phyloP scores from a whole-genome alignment of 2,113 vertebrate species.

The Hippocampus mohnikei region DNA sequence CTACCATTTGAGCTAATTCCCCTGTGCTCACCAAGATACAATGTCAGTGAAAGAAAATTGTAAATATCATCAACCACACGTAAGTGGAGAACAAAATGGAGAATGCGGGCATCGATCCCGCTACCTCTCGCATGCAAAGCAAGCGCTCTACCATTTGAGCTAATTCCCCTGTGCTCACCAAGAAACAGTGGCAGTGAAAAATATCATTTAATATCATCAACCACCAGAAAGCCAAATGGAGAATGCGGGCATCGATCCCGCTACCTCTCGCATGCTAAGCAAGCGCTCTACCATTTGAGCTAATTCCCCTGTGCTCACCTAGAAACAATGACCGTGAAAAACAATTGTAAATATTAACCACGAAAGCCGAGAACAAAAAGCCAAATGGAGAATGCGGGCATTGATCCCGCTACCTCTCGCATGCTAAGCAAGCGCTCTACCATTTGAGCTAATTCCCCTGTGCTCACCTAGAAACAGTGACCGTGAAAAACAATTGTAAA shows the following conservation, averaged over 20 bases:
- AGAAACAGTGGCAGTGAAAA: no score
- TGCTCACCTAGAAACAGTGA: no score
- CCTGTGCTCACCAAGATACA: conserved; percentile 18
- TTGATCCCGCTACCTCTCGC: conserved; percentile 76
- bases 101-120: no score
- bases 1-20: conserved; percentile 82
- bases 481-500: no score
- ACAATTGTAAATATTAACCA: no score
- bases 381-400: conserved; percentile 4
- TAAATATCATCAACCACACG: no score
- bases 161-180: conserved; percentile 63
- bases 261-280: conserved; percentile 77
- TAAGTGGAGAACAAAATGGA: no score
- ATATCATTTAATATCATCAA: no score
- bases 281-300: conserved; percentile 82
- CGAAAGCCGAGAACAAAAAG: no score
- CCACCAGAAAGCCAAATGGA: conserved; percentile 60
- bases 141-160: conserved; percentile 83
- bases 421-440: conserved; percentile 81
- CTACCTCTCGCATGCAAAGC: conserved; percentile 77
- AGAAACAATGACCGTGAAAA: no score
- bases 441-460: conserved; percentile 78
- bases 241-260: conserved; percentile 75
- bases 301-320: conserved; percentile 60
- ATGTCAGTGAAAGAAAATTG: no score